Conservation (phyloP, 2,113 vertebrate species). For the Podarcis muralis region DNA sequence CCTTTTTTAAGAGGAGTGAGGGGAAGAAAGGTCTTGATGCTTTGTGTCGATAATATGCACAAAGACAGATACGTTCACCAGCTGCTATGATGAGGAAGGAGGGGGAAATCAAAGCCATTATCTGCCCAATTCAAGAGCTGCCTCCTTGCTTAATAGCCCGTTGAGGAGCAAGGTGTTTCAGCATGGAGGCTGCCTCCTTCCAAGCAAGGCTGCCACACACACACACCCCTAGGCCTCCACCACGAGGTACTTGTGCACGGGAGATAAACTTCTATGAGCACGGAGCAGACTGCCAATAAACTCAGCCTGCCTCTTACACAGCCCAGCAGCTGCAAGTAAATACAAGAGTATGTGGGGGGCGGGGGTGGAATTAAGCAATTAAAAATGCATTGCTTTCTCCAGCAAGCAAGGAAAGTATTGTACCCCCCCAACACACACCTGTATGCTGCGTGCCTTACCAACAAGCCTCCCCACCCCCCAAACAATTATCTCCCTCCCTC, state of each 20-base stretch:
- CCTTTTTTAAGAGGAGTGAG: not conserved
- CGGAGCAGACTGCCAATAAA: conserved; percentile 6
- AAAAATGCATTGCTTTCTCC: conserved; percentile 21
- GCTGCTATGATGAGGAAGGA: conserved; percentile 27
- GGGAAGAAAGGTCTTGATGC: not conserved
- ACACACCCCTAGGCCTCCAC: not conserved
- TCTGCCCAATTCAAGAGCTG: not conserved
- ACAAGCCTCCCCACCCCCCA: too few relatives aligned
- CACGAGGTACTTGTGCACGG: not conserved
- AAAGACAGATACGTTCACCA: conserved; percentile 36
- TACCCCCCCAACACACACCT: not conserved
- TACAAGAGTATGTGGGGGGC: not conserved
- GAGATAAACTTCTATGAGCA: conserved; percentile 12
- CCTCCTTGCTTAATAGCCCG: not conserved
- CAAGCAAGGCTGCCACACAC: not conserved
- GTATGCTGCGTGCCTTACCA: not conserved
- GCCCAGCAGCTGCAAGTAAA: conserved; percentile 31
- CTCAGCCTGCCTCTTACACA: conserved; percentile 26
- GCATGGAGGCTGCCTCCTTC: not conserved
- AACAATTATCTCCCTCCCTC: not conserved
- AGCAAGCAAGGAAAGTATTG: not conserved
- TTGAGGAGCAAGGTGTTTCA: not conserved
- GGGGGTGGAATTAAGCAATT: conserved; percentile 23
- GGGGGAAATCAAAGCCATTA: not conserved
- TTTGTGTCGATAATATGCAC: conserved; percentile 43